phyloP scores from a whole-genome alignment of 2,797 vertebrate genomes.

The Natrix natrix region DNA sequence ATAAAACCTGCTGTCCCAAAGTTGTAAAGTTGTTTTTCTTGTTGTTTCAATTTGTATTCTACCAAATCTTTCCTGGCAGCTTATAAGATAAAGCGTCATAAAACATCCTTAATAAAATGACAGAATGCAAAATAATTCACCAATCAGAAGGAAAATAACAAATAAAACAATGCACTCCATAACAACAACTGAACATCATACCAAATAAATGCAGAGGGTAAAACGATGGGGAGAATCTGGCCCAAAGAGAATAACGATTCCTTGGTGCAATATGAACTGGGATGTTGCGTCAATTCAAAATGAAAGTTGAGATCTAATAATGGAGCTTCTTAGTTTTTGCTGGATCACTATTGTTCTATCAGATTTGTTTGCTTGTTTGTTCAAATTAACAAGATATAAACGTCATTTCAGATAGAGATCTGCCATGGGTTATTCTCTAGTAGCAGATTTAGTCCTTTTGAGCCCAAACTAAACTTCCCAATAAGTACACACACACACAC shows the following conservation, averaged over 20 bases:
- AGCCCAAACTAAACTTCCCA: neutral
- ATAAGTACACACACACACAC: constrained; percentile 10
- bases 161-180: neutral
- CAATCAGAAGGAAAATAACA: neutral
- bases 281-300: constrained; percentile 2
- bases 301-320: neutral
- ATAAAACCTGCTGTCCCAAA: neutral
- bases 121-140: neutral
- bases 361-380: neutral
- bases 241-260: constrained; percentile 11
- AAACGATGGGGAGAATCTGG: neutral
- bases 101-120: neutral
- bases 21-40: neutral
- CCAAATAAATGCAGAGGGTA: neutral
- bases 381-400: neutral
- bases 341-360: neutral
- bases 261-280: neutral
- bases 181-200: neutral
- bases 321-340: neutral
- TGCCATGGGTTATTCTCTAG: neutral
- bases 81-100: neutral
- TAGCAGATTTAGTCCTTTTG: neutral
- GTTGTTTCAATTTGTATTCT: neutral
- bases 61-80: neutral
- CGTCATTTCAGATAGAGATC: neutral